Conservation (phyloP, 2,888 invertebrate genomes). For the Sinelater perroti region DNA sequence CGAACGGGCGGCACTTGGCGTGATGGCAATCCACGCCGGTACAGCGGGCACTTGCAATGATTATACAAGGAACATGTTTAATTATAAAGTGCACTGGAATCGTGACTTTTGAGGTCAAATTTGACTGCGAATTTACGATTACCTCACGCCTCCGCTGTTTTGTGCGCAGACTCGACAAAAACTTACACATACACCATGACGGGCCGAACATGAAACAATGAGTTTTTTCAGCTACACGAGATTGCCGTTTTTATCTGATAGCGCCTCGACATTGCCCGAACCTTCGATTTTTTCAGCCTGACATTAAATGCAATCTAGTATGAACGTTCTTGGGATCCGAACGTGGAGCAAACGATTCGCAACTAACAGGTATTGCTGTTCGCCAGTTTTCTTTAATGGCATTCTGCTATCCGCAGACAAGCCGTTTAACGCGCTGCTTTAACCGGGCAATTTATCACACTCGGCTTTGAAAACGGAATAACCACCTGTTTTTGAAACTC, state of each 20-base stretch:
- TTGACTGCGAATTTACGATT: slow-evolving; percentile 46
- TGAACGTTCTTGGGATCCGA: slow-evolving; percentile 1
- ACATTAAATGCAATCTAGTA: slow-evolving; percentile 8
- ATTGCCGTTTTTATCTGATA: slow-evolving; percentile 15
- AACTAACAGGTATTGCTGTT: slow-evolving; percentile 10
- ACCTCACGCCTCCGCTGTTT: slow-evolving; percentile 51
- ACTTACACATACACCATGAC: slow-evolving; percentile 24
- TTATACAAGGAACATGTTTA: slow-evolving; percentile 54
- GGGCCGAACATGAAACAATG: slow-evolving; percentile 16
- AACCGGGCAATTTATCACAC: slow-evolving; percentile 4
- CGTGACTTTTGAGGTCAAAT: slow-evolving; percentile 59
- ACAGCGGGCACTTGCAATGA: slow-evolving; percentile 40
- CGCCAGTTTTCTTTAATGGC: slow-evolving; percentile 8
- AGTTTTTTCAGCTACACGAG: slow-evolving; percentile 6
- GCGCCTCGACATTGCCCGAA: slow-evolving; percentile 5
- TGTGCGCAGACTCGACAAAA: slow-evolving; percentile 27
- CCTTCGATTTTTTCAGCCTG: slow-evolving; percentile 4
- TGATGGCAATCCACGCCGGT: slow-evolving; percentile 22
- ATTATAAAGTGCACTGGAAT: slow-evolving; percentile 59
- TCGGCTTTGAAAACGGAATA: no score
- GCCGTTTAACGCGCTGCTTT: slow-evolving; percentile 9
- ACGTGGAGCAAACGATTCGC: slow-evolving; percentile 8
- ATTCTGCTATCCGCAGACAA: slow-evolving; percentile 10
- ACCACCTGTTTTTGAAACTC: no score
- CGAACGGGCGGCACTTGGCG: slow-evolving; percentile 7